A percentile compares a stretch with the other conserved stretches of the same genome.
These are phyloP conservation scores for Anomalospiza imberbis DNA, from an alignment of 2,797 vertebrate species.

Conservation along the genomic window DNA sequence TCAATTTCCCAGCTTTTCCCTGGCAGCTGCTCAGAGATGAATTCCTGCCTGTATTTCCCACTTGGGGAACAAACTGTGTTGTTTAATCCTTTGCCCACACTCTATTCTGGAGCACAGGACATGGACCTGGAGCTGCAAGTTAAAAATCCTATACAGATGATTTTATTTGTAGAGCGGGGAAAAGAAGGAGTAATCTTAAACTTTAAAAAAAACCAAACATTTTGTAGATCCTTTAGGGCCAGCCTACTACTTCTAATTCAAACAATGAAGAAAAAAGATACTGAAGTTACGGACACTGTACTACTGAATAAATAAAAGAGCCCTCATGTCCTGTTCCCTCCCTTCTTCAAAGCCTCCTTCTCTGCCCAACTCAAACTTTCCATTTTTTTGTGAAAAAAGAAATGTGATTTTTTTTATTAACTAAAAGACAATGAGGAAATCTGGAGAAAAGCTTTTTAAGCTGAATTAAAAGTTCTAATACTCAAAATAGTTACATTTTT, in stretches of 20 bases:
- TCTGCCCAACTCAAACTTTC: not conserved
- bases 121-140: not conserved
- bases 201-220: not conserved
- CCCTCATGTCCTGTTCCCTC: not conserved
- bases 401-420: not conserved
- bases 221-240: not conserved
- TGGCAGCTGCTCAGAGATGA: conserved; percentile 8
- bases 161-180: not conserved
- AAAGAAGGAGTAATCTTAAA: not conserved
- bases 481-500: not conserved
- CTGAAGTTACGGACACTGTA: not conserved
- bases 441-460: not conserved
- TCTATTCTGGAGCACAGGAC: not conserved
- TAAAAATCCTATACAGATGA: not conserved
- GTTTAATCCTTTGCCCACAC: not conserved
- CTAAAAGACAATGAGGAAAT: not conserved
- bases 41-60: not conserved
- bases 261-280: not conserved
- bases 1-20: conserved; percentile 3
- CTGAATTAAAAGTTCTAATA: not conserved
- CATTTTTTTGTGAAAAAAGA: not conserved
- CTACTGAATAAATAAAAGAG: not conserved
- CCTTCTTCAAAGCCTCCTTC: not conserved
- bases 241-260: not conserved
- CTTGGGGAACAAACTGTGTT: not conserved